Conservation (phyloP, 2,888 invertebrate genomes). For the Caprella mutica region DNA sequence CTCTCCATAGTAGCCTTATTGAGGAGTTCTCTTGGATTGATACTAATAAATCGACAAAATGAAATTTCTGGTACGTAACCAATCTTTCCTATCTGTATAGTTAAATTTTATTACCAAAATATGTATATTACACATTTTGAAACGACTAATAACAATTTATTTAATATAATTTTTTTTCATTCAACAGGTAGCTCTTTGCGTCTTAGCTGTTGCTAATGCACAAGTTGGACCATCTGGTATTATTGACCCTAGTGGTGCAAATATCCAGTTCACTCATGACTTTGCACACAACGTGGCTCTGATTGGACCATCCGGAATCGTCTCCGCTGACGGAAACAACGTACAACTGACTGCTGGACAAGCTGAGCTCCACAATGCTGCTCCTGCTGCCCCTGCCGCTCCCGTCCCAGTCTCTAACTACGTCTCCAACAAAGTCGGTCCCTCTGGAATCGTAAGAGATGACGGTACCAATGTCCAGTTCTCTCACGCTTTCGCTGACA, state of each 20-base stretch:
- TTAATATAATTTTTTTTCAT: too few species aligned
- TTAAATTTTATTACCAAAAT: too few species aligned
- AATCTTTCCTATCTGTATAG: too few species aligned
- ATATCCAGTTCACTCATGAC: constrained; percentile 24
- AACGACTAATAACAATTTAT: too few species aligned
- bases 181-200: constrained; percentile 31
- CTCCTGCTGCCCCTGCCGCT: too few species aligned
- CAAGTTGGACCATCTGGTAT: constrained; percentile 29
- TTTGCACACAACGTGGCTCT: constrained; percentile 16
- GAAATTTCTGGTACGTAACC: too few species aligned
- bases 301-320: constrained; percentile 22
- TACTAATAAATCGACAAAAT: too few species aligned
- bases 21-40: too few species aligned
- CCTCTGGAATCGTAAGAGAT: constrained; percentile 16
- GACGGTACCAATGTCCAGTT: constrained; percentile 22
- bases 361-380: constrained; percentile 15
- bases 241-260: constrained; percentile 20
- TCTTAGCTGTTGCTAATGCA: constrained; percentile 20
- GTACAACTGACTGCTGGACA: constrained; percentile 23
- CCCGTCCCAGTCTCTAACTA: constrained; percentile 6
- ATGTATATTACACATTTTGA: too few species aligned
- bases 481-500: constrained; percentile 14
- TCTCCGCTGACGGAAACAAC: constrained; percentile 20
- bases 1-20: too few species aligned
- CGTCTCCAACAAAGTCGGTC: background rate